Base-by-base conservation (phyloP, 2,888 invertebrate genomes). In the Caenorhabditis sp. region DNA sequence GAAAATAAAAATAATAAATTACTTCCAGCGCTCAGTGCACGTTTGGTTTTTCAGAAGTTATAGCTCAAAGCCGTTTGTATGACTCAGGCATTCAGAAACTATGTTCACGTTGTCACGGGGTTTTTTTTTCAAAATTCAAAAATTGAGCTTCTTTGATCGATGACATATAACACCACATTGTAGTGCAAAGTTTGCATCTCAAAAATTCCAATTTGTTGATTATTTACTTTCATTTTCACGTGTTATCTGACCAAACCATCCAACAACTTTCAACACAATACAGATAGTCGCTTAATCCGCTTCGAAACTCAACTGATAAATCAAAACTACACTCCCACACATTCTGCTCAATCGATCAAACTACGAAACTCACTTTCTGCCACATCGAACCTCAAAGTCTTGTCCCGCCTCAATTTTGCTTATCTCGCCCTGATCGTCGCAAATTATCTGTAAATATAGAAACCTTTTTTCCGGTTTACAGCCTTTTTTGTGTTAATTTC, bases 361-460 rank as follows among this genome's bases (percentile, higher is more conserved):
- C 10, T 20, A 53, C 5, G 25, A 38, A 72, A 73, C 73, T 73
- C 66, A 73, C 73, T 73, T 73, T 62, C 73, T 69, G 8, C 69
- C 73, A 23, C 69, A 60, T 5, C 73, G 65, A n/a, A 73, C 62
- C 38, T 73, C 73, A 54, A 73, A 73, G 59, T 73, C 73, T 59
- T 73, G 69, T 14, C 73, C 73, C 57, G 69, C 66, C 23, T 59
- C 66, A 21, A 73, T 67, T 59, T 69, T 68, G 66, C 69, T 69
- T 54, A 69, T 67, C 38, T 73, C 69, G 20, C 69, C 73, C 31
- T 65, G 59, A 52, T 72, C 67, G 61, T 72, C 72, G 68, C 68
- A 72, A 43, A 72, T 62, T 12, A 72, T 43, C 72, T 72, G 72
- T 7, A 59, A 58, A 36, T n/a, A 7, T 27, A 5, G 5, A 20